Evolutionary conservation across 2,888 invertebrate genomes (phyloP), one percentile per base, ranked within the genome.

Genomic region (Cybosia mesomella): DNA sequence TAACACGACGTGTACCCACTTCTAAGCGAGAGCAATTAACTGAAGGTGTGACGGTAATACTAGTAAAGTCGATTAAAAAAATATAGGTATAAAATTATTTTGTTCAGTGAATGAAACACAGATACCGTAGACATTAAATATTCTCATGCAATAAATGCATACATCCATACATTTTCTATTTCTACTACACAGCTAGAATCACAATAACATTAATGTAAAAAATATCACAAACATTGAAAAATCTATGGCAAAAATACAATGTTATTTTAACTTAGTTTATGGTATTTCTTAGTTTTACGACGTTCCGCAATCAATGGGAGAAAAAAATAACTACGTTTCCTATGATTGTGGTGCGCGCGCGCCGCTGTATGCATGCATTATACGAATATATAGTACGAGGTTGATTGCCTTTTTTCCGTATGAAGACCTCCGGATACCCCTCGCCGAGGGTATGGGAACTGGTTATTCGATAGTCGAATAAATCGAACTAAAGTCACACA

Each of bases 291-390:
- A 36, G 63, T 85, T 88, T 89, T 86, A 90, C 86, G 88, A 87
- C 83, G 79, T 79, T 79, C 76, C 72, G 83, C 85, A 89, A 90
- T 90, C 89, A 87, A 74, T 74, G 75, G 70, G 54, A 71, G 72
- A 75, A 84, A 85, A 84, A 79, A 84, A 82, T 81, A 83, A 83
- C 77, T 72, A 70, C 73, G 78, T 87, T 81, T 79, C 86, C 86
- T 83, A 85, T 77, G 73, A 86, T 86, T 86, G 87, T 82, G 58
- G 62, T 58, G 59, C 55, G 55, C 22, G 36, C 22, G 53, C 63
- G 63, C 18, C 34, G 53, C 22, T 34, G 18, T 54, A 34, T 39
- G 59, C 18, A 55, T 55, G 55, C 18, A 18, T 39, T 39, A 49
- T 49, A 49, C 59, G 59, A 4, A 59, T 36, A 39, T 36, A 15